Conservation (phyloP, 2,797 vertebrate genomes). For the Chiloscyllium punctatum region DNA sequence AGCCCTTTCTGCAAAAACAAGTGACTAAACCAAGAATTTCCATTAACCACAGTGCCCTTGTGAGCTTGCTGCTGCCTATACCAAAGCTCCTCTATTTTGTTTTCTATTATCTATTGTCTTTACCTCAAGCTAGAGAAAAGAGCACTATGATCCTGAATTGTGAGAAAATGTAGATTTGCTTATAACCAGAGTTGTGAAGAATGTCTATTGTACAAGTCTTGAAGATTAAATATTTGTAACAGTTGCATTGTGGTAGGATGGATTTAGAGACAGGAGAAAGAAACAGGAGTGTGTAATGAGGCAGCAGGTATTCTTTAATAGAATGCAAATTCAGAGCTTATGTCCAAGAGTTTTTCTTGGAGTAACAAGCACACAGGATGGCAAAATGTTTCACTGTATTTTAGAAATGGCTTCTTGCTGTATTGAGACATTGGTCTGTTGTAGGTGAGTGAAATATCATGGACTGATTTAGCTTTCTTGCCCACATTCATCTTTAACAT, state of each 20-base stretch:
- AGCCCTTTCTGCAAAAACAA: background rate
- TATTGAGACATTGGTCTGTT: background rate
- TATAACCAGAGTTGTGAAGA: background rate
- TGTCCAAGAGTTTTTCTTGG: background rate
- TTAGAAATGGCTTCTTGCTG: background rate
- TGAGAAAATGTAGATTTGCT: background rate
- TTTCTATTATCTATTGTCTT: background rate
- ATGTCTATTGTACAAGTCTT: background rate
- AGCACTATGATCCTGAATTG: background rate
- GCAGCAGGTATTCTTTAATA: background rate
- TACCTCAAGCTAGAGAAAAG: background rate
- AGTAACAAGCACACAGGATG: background rate
- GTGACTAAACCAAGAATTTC: background rate
- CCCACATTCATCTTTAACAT: background rate
- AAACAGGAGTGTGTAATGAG: background rate
- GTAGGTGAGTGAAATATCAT: background rate
- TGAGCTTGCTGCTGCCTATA: background rate
- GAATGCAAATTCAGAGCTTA: background rate
- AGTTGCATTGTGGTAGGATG: background rate
- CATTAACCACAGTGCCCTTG: background rate
- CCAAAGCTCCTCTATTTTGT: conserved; percentile 1
- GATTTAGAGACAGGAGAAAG: background rate
- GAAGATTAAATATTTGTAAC: background rate
- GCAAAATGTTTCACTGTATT: background rate
- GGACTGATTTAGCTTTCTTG: background rate